Evolutionary conservation across 2,797 vertebrate species (phyloP).

Genomic region (Rhynchotus rufescens): DNA sequence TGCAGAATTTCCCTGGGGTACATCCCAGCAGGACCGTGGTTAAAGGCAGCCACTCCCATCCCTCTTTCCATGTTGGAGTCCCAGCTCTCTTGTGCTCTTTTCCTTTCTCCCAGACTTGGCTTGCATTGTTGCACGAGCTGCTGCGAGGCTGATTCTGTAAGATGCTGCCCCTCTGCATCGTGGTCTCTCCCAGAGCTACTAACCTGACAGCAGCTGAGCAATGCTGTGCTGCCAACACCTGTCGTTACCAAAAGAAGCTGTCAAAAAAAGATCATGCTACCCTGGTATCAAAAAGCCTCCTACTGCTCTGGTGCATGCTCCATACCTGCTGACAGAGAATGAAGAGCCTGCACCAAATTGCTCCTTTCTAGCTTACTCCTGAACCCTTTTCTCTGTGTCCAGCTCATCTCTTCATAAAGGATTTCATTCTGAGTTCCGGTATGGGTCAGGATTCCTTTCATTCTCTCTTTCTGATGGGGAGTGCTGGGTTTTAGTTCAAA

Average conservation of each 20-base stretch:
- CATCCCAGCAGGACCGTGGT: background rate
- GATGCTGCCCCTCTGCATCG: background rate
- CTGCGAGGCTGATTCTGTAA: background rate
- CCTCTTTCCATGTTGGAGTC: background rate
- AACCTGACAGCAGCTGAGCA: background rate
- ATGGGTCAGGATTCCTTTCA: background rate
- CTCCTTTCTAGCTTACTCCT: background rate
- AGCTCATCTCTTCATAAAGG: background rate
- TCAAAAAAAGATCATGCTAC: too few species aligned
- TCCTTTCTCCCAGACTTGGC: background rate
- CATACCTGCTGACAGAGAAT: background rate
- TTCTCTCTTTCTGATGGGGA: background rate
- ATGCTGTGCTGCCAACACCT: background rate
- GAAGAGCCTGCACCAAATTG: background rate
- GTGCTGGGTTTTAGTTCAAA: background rate
- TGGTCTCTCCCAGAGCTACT: background rate
- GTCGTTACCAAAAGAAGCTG: background rate
- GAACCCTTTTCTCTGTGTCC: background rate
- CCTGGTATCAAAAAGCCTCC: background rate
- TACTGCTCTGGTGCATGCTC: background rate
- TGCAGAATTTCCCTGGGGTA: conserved; percentile 16
- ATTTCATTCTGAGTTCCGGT: background rate
- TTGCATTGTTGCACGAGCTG: conserved; percentile 24
- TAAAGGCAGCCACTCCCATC: background rate
- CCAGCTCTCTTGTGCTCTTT: background rate